Base-by-base conservation (phyloP, 2,797 vertebrate genomes). In the Bovichtus variegatus region DNA sequence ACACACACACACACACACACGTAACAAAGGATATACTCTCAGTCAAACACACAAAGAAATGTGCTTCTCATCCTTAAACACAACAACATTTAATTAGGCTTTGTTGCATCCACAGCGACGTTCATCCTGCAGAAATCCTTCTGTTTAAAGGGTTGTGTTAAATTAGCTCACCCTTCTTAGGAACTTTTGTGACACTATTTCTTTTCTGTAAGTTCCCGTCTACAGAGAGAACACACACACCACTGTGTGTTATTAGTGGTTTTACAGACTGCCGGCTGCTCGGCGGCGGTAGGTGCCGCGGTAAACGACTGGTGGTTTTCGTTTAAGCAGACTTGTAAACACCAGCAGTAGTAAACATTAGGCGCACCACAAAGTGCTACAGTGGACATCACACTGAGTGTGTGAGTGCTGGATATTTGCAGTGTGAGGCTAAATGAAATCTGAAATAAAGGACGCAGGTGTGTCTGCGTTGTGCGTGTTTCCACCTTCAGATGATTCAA, bases 251-350 rank as follows among this genome's bases (percentile, higher is more conserved):
- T 71, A 84, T 89, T 89, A 80, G 86, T 44, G 82, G 85, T 87
- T 91, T 92, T 49, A 87, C 89, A 90, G 85, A 79, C 86, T 80
- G 78, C 63, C 67, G 65, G 83, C 80, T 85, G 76, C 82, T 68
- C 31, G 60, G 72, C 66, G 36, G 85, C 68, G 82, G 88, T 90
- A 78, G 89, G 88, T 90, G 88, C 79, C 51, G 55, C 16, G 67
- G 80, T 89, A 76, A 88, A 84, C n/a, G 64, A 50, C 64, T 54
- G 76, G 76, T 77, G 79, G 80, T 74, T 88, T 90, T 84, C 2
- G 57, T 82, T 86, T 86, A 89, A 88, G 85, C 87, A 86, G 88
- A 88, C 89, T 89, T 92, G 87, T 93, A 91, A 92, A 91, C 90
- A 90, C 87, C 81, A 89, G 76, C 66, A 49, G 84, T 78, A 69